Evolutionary conservation across 92 coral and sea anemone species (phyloP), one percentile per base, ranked within the genome.

Genomic region (Umimayanthus chanpuru): DNA sequence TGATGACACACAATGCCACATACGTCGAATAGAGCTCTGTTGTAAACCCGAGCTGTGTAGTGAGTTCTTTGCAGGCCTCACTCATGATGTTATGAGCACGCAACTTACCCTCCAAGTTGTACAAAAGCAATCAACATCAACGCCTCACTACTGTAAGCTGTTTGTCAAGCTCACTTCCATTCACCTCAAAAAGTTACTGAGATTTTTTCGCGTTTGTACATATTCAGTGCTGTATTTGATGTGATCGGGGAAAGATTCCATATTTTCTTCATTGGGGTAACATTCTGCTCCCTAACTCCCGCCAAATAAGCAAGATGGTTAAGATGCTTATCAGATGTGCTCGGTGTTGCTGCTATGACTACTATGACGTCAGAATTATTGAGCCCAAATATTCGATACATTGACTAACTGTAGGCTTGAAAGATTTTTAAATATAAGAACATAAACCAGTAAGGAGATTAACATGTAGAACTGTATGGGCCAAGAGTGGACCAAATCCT

Each of bases 11-110:
- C 20, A 83, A 53, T 72, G 87, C 14, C 64, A 83, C 58, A 47
- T 83, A 83, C 40, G 87, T 83, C 41, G 87, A 83, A 44, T 83
- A 83, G 5, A 83, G 87, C 2, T 83, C 78, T 44, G 79, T 41
- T 8, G 87, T 83, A 32, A 83, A 83, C 39, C 41, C 25, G 5
- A 83, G 87, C 29, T 83, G 87, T 16, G 79, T 10, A 18, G 87
- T 83, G 3, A 83, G 66, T n/a, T 83, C 79, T 1, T 15, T 32
- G 16, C 87, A 70, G 0, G 67, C 87, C 78, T 68, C 77, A 28
- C 25, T 43, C 87, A 80, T 80, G 44, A 80, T 80, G 44, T 30
- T 61, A 23, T 20, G 68, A 18, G 26, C 26, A 39, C 6, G 26
- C 79, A 75, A 39, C 40, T 14, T 1, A 4, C 23, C 25, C 5